These are phyloP conservation scores for Clistopyga incitator DNA, from an alignment of 2,888 invertebrate genomes.

Conservation along the genomic window DNA sequence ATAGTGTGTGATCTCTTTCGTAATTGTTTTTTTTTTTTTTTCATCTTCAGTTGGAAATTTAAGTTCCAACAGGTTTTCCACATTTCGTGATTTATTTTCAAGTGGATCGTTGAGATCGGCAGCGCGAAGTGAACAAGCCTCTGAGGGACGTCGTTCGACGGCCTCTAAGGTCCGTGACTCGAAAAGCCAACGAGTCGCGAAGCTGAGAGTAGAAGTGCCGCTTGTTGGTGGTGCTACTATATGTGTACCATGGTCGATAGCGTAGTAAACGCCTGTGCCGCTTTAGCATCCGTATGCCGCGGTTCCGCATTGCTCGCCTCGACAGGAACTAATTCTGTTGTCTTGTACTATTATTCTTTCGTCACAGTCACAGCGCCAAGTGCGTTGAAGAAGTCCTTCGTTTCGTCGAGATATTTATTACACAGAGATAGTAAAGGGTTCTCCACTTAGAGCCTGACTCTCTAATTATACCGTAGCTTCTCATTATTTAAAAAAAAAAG, in stretches of 20 bases:
- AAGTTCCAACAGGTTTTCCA: not conserved
- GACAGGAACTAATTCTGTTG: slow-evolving; percentile 33
- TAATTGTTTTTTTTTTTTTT: not conserved
- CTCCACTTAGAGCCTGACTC: not conserved
- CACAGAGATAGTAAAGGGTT: slow-evolving; percentile 11
- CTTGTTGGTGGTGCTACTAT: not conserved
- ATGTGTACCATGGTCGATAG: slow-evolving; percentile 67
- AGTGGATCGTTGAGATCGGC: not conserved
- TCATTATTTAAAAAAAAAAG: no score
- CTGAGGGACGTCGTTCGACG: slow-evolving; percentile 51
- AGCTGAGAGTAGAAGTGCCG: slow-evolving; percentile 8
- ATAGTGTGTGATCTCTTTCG: not conserved
- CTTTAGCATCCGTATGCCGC: slow-evolving; percentile 52
- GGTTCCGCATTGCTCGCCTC: slow-evolving; percentile 72
- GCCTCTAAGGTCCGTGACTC: slow-evolving; percentile 78
- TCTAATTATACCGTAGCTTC: not conserved
- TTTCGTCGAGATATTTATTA: not conserved
- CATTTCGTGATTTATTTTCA: not conserved
- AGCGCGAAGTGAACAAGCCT: not conserved
- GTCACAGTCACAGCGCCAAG: slow-evolving; percentile 2
- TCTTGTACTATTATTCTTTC: slow-evolving; percentile 20
- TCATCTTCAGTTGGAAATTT: not conserved
- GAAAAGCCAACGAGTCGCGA: slow-evolving; percentile 74
- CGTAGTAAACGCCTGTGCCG: slow-evolving; percentile 29
- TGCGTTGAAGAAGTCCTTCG: slow-evolving; percentile 16